Percentiles rank a stretch among this genome's conserved stretches.
Conservation (phyloP, 2,888 invertebrate species). For the Aspidiotus destructor region DNA sequence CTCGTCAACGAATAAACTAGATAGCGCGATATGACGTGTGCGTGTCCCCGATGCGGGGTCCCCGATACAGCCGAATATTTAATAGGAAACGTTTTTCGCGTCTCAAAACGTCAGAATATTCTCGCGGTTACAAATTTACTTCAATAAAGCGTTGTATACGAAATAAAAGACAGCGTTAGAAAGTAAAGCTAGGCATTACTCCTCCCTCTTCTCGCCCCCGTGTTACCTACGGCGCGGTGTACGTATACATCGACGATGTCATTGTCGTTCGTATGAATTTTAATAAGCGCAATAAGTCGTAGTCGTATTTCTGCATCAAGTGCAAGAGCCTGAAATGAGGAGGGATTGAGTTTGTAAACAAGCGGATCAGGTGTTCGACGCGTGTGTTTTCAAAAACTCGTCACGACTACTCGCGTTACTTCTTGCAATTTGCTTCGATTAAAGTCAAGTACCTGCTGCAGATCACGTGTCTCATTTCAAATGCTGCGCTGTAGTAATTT, state of each 20-base stretch:
- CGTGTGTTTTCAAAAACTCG: background rate
- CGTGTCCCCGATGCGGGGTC: no score
- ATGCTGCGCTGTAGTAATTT: background rate
- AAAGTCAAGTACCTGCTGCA: background rate
- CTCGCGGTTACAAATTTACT: slow-evolving; percentile 2
- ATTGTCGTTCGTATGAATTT: slow-evolving; percentile 1
- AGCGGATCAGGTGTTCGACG: slow-evolving; percentile 4
- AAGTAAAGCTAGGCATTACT: slow-evolving; percentile 4
- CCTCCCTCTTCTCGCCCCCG: background rate
- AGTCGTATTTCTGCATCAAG: background rate
- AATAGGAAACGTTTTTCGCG: background rate
- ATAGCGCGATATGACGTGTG: no score
- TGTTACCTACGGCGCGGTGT: no score
- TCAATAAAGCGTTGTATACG: background rate
- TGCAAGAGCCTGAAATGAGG: background rate
- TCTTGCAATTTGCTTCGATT: slow-evolving; percentile 3
- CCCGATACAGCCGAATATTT: background rate
- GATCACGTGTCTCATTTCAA: background rate
- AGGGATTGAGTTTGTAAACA: background rate
- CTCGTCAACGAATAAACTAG: no score
- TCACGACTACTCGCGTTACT: background rate
- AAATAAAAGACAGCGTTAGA: background rate
- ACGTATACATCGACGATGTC: background rate
- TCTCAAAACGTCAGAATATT: background rate
- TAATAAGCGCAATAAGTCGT: background rate